A percentile compares a stretch with the other conserved stretches of the same genome.
Conservation (phyloP, 2,797 vertebrate genomes). For the Micromesistius poutassou region DNA sequence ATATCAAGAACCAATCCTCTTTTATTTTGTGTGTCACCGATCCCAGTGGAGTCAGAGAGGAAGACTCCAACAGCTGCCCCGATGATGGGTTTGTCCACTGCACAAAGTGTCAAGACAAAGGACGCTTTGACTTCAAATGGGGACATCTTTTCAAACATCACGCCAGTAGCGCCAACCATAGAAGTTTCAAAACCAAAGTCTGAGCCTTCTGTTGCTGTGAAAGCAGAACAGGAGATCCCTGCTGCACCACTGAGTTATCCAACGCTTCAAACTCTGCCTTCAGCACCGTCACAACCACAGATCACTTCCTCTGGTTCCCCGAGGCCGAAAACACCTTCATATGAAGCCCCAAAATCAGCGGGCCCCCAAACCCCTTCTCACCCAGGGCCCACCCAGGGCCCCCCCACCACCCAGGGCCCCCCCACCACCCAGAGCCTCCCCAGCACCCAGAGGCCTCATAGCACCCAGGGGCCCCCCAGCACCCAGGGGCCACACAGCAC, state of each 20-base stretch:
- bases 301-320: background rate
- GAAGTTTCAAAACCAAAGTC: conserved; percentile 46
- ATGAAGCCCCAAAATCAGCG: conserved; percentile 23
- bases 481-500: conserved; percentile 50
- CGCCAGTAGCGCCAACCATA: conserved; percentile 34
- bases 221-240: conserved; percentile 24
- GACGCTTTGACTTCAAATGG: conserved; percentile 44
- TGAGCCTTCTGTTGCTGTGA: conserved; percentile 38
- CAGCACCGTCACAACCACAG: background rate
- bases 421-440: conserved; percentile 25
- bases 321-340: conserved; percentile 20
- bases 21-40: conserved; percentile 72
- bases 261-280: conserved; percentile 14
- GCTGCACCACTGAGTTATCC: conserved; percentile 22
- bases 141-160: conserved; percentile 39
- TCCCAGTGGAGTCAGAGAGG: conserved; percentile 62
- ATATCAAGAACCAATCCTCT: conserved; percentile 74
- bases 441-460: background rate
- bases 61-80: conserved; percentile 49
- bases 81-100: conserved; percentile 20
- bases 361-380: conserved; percentile 16
- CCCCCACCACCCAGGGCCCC: conserved; percentile 64
- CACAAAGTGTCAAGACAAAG: conserved; percentile 35
- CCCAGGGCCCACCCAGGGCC: conserved; percentile 49
- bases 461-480: conserved; percentile 49